Evolutionary conservation across 1,140 invertebrate genomes (phyloP), one percentile per base, ranked within the genome.

Genomic region (Hestina assimilis): DNA sequence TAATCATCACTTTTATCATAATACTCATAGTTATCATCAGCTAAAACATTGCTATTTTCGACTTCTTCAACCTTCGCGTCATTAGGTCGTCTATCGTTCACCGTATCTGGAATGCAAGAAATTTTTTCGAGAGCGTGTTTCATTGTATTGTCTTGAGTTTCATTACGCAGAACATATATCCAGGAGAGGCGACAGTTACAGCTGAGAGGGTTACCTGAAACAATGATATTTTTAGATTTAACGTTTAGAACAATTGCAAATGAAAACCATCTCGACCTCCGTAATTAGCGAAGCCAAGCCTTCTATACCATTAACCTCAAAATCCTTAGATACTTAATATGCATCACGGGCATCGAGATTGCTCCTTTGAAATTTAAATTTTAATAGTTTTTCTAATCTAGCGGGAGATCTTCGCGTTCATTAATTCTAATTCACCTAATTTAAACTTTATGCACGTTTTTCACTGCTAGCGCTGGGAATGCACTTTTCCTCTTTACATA

Each of bases 151-250:
- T 91, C 92, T 63, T 89, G 87, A 26, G 92, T 92, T 67, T 92
- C 90, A 67, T 92, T 92, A 23, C 89, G 89, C 26, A 93, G 62
- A 3, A 83, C 81, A 79, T 92, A 92, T 60, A 93, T 91, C 92
- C 92, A 93, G 1, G 91, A 88, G 15, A 93, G 85, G 15, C 92
- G 91, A 69, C 92, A 93, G 84, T 93, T 91, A 75, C 92, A 93
- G 68, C 83, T 89, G 72, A 93, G 89, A 62, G 90, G 90, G 80
- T 93, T 93, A 72, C 91, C 92, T 93, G 89, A 19, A 90, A 90
- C 53, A 68, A 73, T 58, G 80, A 54, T 41, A 14, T 5, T 47
- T 60, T 60, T 59, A 58, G 45, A 35, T 61, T 41, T 53, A 41
- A 43, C 24, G 14, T 50, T 5, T 40, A 54, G 35, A 40, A 23